Evolutionary conservation across 2,113 vertebrate genomes (phyloP), one percentile per base, ranked within the genome.

Genomic region (Chionodraco myersi): DNA sequence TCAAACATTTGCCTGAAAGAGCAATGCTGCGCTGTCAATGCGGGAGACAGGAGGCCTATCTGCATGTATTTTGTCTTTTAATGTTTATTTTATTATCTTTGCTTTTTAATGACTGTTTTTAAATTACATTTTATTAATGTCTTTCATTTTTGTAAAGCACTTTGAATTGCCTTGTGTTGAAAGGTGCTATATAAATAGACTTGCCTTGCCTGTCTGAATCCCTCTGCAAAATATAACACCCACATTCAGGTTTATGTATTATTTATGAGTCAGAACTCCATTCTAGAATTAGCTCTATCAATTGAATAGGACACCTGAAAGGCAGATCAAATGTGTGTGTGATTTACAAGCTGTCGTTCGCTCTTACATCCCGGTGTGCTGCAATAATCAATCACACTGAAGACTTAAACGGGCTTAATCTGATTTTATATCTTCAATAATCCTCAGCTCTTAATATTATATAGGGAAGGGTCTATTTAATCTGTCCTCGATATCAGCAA

Each of bases 351-450:
- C 60, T 48, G 69, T 72, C 66, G 30, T 74, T 85, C 0, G 5
- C 57, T 78, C 61, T 77, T 10, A 75, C 66, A 59, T 57, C 71
- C 62, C 45, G 2, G 16, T 18, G 10, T 13, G 1, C 68, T 21
- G 59, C 54, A 54, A 23, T 58, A 66, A 70, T 87, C 73, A 63
- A 75, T 85, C 70, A 69, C 44, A 44, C 16, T 76, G 62, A 82
- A 84, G 53, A 74, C 56, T 72, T 7, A n/a, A 73, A 85, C 49
- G 10, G 26, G 30, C 70, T 70, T 73, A 73, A 79, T 82, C 72
- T 71, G 68, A 77, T 80, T 45, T 77, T 58, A 63, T 66, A 67
- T 76, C 72, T 74, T 83, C 67, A 81, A 79, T 74, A 86, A 56
- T 54, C 71, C 2, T 60, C 53, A 63, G 34, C 68, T 56, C 44